A percentile compares a stretch with the other conserved stretches of the same genome.
These are phyloP conservation scores for Crocuta crocuta DNA, from an alignment of 2,113 vertebrate species.

Conservation along the genomic window DNA sequence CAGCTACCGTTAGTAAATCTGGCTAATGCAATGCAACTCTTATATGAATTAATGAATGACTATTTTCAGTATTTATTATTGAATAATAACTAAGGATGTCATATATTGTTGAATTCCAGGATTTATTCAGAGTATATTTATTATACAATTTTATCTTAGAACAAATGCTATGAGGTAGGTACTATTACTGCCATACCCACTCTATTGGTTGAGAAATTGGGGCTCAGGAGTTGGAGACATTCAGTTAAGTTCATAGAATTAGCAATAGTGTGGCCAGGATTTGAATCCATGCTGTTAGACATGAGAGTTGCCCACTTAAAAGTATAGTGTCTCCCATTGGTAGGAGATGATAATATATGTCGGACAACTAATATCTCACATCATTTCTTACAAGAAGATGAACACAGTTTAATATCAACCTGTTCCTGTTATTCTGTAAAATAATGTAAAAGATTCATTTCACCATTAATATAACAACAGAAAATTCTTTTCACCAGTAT, in stretches of 20 bases:
- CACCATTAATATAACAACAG: neutral
- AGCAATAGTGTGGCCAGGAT: neutral
- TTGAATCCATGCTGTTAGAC: neutral
- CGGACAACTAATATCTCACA: neutral
- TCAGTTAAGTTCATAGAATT: neutral
- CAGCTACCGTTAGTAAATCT: neutral
- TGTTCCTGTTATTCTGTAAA: neutral
- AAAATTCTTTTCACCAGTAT: constrained; percentile 1
- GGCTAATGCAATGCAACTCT: neutral
- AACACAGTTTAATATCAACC: neutral
- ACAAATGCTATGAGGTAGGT: neutral
- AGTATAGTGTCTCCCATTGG: neutral
- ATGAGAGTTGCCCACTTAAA: neutral
- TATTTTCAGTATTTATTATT: neutral
- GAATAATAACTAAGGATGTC: constrained; percentile 9
- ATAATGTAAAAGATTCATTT: neutral
- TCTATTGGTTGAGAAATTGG: neutral
- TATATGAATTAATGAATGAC: neutral
- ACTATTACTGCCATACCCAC: neutral
- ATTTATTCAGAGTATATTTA: neutral
- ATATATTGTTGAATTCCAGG: neutral
- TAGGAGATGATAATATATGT: neutral
- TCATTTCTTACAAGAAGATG: neutral
- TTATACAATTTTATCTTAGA: neutral
- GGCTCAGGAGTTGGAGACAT: neutral